Conservation (phyloP, 2,113 vertebrate species). For the Herpailurus yagouaroundi region DNA sequence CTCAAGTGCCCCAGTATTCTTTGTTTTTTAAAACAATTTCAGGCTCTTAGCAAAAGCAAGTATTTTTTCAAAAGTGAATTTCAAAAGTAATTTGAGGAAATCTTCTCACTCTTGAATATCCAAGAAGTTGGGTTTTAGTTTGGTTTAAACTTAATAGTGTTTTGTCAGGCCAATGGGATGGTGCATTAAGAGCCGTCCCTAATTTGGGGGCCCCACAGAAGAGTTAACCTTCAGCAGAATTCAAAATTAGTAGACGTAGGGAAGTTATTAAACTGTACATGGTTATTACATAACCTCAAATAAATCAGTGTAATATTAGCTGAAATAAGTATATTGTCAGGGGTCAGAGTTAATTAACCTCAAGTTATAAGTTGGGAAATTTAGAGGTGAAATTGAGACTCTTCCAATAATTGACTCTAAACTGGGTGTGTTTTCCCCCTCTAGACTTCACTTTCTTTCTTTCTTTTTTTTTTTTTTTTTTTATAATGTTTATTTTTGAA, state of each 20-base stretch:
- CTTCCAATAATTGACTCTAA: not conserved
- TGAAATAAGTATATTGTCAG: not conserved
- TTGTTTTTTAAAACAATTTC: not conserved
- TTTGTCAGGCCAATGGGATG: not conserved
- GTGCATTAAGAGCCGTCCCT: not conserved
- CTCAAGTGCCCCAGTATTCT: not conserved
- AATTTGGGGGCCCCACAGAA: not conserved
- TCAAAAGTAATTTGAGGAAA: not conserved
- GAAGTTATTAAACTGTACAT: not conserved
- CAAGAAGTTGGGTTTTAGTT: not conserved
- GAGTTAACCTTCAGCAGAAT: not conserved
- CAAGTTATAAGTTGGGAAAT: not conserved
- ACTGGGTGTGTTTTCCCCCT: not conserved
- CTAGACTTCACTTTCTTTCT: not conserved
- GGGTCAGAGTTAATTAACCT: slow-evolving; percentile 41
- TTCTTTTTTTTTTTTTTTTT: too few relatives aligned
- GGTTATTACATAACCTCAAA: not conserved
- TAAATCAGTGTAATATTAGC: not conserved
- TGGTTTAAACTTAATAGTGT: not conserved
- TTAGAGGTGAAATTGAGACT: not conserved
- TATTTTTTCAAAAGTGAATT: slow-evolving; percentile 21
- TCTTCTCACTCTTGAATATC: not conserved
- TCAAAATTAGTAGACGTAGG: not conserved
- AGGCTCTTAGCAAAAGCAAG: slow-evolving; percentile 8
- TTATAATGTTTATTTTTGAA: too few relatives aligned